Conservation (phyloP, 2,113 vertebrate genomes). For the Taxidea taxus region DNA sequence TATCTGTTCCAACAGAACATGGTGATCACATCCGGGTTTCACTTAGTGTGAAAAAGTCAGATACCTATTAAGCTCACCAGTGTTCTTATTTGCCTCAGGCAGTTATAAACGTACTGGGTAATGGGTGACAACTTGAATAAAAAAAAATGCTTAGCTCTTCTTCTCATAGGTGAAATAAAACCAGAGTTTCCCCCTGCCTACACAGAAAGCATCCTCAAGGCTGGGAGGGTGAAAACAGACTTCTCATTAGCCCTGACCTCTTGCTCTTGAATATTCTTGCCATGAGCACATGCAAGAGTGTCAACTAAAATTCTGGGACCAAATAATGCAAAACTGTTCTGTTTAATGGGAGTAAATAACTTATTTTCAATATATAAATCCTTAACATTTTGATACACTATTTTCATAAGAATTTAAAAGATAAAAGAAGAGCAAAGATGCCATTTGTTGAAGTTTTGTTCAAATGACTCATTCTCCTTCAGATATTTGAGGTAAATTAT, state of each 20-base stretch:
- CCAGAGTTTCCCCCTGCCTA: background rate
- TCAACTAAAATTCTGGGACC: background rate
- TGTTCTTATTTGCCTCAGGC: background rate
- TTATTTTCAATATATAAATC: background rate
- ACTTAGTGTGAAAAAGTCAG: background rate
- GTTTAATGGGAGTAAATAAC: background rate
- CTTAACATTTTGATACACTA: background rate
- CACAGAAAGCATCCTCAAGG: background rate
- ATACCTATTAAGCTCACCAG: background rate
- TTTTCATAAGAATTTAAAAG: background rate
- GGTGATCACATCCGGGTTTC: background rate
- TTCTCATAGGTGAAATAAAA: background rate
- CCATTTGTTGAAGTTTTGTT: background rate
- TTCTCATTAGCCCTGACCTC: no score
- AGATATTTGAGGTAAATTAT: background rate
- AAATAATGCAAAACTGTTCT: background rate
- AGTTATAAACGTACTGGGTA: background rate
- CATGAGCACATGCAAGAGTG: background rate
- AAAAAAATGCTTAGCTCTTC: background rate
- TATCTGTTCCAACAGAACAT: background rate
- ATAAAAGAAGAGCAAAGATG: background rate
- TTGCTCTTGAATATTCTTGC: no score
- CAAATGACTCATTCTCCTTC: background rate
- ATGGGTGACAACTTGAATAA: background rate
- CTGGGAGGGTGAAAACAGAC: accelerated